Conservation (phyloP, 1,140 invertebrate species). For the Trachymyrmex cornetzi region DNA sequence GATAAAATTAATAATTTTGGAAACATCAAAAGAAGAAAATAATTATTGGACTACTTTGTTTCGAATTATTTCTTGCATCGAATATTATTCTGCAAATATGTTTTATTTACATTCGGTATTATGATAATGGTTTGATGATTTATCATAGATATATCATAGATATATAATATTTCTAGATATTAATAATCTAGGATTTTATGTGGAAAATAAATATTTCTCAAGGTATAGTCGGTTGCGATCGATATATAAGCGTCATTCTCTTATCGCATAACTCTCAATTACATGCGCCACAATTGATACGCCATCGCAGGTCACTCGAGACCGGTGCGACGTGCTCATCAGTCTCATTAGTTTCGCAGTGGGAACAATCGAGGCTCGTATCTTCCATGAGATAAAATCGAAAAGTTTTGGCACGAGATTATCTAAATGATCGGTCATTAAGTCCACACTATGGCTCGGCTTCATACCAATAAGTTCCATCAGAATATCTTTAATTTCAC, state of each 20-base stretch:
- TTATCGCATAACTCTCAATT: slow-evolving; percentile 41
- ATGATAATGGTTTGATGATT: neutral
- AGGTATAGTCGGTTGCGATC: neutral
- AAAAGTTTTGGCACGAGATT: neutral
- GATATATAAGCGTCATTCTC: slow-evolving; percentile 22
- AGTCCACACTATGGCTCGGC: too few species aligned
- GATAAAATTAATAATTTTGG: neutral
- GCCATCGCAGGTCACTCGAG: slow-evolving; percentile 16
- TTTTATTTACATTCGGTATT: neutral
- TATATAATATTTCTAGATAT: neutral
- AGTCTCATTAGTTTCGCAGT: neutral
- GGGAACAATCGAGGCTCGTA: neutral
- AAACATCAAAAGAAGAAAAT: neutral
- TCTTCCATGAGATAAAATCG: neutral
- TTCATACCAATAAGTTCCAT: too few species aligned
- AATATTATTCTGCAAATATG: neutral
- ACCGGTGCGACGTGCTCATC: neutral
- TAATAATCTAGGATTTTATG: neutral
- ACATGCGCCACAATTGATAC: slow-evolving; percentile 22
- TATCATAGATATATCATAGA: too few species aligned
- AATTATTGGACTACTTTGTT: neutral
- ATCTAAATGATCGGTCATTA: neutral
- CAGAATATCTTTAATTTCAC: too few species aligned
- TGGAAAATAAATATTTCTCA: slow-evolving; percentile 9
- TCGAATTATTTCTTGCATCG: neutral